A percentile compares a stretch with the other conserved stretches of the same genome.
Conservation (phyloP, 1,140 invertebrate genomes). For the Kradibia gibbosae region DNA sequence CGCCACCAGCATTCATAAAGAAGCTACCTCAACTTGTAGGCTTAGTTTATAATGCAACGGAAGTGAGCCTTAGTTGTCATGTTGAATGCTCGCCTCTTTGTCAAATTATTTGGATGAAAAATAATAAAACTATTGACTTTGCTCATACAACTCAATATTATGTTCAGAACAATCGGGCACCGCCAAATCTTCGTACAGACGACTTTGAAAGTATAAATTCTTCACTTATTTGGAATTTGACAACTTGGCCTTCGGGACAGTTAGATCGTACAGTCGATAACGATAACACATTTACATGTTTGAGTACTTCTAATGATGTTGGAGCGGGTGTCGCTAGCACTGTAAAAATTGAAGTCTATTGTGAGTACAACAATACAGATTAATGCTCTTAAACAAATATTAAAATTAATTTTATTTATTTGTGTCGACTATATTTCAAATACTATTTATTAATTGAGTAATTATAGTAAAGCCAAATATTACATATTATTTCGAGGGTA, state of each 20-base stretch:
- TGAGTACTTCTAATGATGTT: conserved; percentile 83
- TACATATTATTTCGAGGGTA: too few relatives aligned
- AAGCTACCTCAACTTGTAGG: conserved; percentile 86
- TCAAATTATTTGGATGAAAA: conserved; percentile 86
- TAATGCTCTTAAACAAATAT: too few relatives aligned
- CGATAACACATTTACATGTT: conserved; percentile 85
- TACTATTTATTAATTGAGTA: too few relatives aligned
- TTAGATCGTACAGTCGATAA: conserved; percentile 84
- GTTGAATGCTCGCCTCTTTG: conserved; percentile 92
- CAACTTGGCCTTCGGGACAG: conserved; percentile 83
- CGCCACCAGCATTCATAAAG: conserved; percentile 88
- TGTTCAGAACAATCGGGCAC: conserved; percentile 75
- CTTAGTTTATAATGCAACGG: conserved; percentile 81
- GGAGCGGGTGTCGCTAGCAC: conserved; percentile 83
- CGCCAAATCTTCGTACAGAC: conserved; percentile 81
- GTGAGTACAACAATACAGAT: conserved; percentile 76
- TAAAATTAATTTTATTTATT: too few relatives aligned
- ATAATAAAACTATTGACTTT: conserved; percentile 78
- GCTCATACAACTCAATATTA: conserved; percentile 78
- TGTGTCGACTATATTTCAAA: too few relatives aligned
- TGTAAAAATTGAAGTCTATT: conserved; percentile 89
- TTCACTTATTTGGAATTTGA: conserved; percentile 87
- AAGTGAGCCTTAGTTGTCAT: conserved; percentile 87
- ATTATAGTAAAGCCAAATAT: too few relatives aligned
- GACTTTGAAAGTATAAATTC: conserved; percentile 91